phyloP scores from a whole-genome alignment of 1,140 invertebrate genomes.

The Drosophila navojoa region DNA sequence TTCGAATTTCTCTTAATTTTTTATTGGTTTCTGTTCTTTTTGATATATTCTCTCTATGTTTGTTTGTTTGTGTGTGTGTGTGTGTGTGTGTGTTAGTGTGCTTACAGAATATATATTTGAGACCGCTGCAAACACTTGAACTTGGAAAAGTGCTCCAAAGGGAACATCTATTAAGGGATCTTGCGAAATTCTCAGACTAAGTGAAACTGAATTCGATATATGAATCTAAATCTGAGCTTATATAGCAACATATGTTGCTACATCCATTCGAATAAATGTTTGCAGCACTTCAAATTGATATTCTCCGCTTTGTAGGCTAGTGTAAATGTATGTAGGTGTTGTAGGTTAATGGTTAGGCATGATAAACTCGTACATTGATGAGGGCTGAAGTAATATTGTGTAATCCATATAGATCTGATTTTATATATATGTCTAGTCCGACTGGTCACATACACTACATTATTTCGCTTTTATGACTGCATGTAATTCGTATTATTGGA shows the following conservation, averaged over 20 bases:
- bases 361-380: constrained; percentile 14
- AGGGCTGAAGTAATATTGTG: constrained; percentile 16
- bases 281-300: too few relatives aligned
- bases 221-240: not conserved
- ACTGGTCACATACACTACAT: constrained; percentile 11
- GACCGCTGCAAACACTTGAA: not conserved
- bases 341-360: constrained; percentile 26
- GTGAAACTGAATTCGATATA: not conserved
- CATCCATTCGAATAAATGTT: not conserved
- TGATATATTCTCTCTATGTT: constrained; percentile 2
- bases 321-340: not conserved
- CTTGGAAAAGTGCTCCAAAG: not conserved
- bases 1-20: not conserved
- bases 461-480: not conserved
- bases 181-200: too few relatives aligned
- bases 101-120: not conserved
- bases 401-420: not conserved
- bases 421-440: constrained; percentile 17
- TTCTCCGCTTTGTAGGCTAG: not conserved
- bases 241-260: not conserved
- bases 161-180: too few relatives aligned
- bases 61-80: constrained; percentile 1
- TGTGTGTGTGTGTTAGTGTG: constrained; percentile 13
- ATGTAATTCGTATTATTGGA: not conserved
- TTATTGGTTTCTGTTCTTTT: not conserved